Base-by-base conservation (phyloP, 2,113 vertebrate genomes). In the Canis aureus region DNA sequence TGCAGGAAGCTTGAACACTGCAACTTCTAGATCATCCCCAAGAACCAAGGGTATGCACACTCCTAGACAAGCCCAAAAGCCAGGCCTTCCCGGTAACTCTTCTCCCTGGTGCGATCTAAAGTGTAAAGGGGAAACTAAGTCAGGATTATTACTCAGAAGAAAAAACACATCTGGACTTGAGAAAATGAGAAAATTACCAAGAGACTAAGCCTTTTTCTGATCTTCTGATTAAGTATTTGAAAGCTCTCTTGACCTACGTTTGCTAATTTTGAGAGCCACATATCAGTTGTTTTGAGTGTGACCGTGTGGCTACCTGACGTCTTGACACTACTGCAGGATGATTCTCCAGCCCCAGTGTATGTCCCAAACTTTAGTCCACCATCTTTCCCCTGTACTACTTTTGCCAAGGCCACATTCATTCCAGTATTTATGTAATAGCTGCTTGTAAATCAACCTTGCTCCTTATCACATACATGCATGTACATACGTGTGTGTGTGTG, bases 61-160 rank as follows among this genome's bases (percentile, higher is more conserved):
- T 23, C 59, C 12, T 9, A 53, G 25, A 16, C 17, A 49, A 71
- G 19, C 38, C 55, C 27, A 12, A 4, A 10, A 1, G 0, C 12
- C 49, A 74, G 23, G 2, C 11, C 38, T n/a, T 35, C 29, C 73
- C 23, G 25, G 23, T 49, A 93, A 51, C 38, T 73, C 79, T 60
- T 73, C 67, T 87, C 38, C 9, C 11, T 19, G 55, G 49, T 35
- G 19, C 15, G 9, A 3, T 27, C 1, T n/a, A 38, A 96, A 55
- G 51, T 22, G 10, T 62, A 97, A 53, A 71, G 22, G 10, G 71
- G 74, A 88, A 91, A 64, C 23, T 17, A 49, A 85, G 2, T 82
- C 60, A 74, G 29, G 86, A 51, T 73, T 22, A 27, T 35, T 67
- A 71, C 13, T 89, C 66, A 53, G 43, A 22, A 84, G 85, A 71